Conservation (phyloP, 2,113 vertebrate species). For the Ranitomeya imitator region DNA sequence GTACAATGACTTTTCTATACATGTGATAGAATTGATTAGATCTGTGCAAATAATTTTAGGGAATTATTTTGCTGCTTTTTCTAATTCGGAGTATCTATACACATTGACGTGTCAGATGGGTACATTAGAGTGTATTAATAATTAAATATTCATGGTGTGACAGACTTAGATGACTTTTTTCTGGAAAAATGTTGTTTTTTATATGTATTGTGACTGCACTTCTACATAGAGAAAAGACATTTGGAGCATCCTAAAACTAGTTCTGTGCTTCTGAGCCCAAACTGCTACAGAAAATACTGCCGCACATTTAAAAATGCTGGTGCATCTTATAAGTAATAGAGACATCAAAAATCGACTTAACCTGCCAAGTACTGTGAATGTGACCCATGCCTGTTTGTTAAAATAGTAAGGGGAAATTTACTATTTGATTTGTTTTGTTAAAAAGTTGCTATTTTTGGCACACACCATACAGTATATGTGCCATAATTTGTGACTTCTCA, state of each 20-base stretch:
- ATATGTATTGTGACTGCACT: not conserved
- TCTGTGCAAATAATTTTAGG: not conserved
- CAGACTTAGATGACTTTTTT: not conserved
- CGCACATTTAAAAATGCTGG: not conserved
- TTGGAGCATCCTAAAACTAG: not conserved
- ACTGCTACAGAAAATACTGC: not conserved
- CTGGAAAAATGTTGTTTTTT: not conserved
- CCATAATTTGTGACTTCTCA: too few relatives aligned
- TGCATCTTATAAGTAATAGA: not conserved
- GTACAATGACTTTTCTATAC: not conserved
- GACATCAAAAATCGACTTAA: not conserved
- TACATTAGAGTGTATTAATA: not conserved
- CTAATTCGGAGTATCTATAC: not conserved
- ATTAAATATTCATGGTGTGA: not conserved
- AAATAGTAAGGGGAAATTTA: too few relatives aligned
- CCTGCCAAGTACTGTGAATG: too few relatives aligned
- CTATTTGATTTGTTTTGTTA: too few relatives aligned
- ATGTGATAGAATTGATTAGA: not conserved
- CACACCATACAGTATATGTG: too few relatives aligned
- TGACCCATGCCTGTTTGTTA: too few relatives aligned
- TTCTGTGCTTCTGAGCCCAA: not conserved
- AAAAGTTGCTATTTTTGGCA: too few relatives aligned
- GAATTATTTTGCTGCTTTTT: not conserved
- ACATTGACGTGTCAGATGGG: not conserved
- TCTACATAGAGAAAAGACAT: not conserved